These are phyloP conservation scores for Stigmatopora nigra DNA, from an alignment of 2,113 vertebrate genomes.

Conservation along the genomic window DNA sequence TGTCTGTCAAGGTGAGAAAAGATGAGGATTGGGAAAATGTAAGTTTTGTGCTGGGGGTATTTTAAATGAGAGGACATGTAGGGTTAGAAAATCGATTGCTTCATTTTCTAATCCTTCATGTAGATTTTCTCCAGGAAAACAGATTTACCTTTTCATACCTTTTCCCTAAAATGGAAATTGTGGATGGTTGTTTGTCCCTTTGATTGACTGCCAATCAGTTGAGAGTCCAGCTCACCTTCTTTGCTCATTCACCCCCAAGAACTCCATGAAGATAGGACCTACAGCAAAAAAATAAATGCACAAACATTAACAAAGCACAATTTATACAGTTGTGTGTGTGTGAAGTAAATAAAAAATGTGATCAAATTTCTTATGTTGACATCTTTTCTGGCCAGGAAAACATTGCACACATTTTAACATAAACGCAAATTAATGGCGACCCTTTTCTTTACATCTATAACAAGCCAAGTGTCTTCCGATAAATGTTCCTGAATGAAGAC, in stretches of 20 bases:
- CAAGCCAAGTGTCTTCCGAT: not conserved
- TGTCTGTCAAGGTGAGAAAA: conserved; percentile 44
- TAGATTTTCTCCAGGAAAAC: too few relatives aligned
- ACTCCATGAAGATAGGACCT: too few relatives aligned
- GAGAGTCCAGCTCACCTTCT: too few relatives aligned
- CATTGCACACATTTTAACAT: not conserved
- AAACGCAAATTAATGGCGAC: not conserved
- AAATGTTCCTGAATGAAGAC: not conserved
- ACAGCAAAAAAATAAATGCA: too few relatives aligned
- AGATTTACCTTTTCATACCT: too few relatives aligned
- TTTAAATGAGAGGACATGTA: not conserved
- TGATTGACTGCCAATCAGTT: too few relatives aligned
- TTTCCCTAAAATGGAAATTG: too few relatives aligned
- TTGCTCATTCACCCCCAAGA: too few relatives aligned
- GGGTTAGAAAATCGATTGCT: not conserved
- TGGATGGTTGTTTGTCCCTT: too few relatives aligned
- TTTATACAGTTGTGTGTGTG: not conserved
- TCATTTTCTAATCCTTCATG: not conserved
- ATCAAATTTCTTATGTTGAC: not conserved
- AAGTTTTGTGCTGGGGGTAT: conserved; percentile 13
- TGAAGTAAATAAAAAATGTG: not conserved
- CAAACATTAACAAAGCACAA: not conserved
- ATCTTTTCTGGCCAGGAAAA: not conserved
- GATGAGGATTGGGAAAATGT: conserved; percentile 34
- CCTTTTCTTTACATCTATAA: too few relatives aligned